phyloP scores from a whole-genome alignment of 2,888 invertebrate species.

The Latheticus oryzae region DNA sequence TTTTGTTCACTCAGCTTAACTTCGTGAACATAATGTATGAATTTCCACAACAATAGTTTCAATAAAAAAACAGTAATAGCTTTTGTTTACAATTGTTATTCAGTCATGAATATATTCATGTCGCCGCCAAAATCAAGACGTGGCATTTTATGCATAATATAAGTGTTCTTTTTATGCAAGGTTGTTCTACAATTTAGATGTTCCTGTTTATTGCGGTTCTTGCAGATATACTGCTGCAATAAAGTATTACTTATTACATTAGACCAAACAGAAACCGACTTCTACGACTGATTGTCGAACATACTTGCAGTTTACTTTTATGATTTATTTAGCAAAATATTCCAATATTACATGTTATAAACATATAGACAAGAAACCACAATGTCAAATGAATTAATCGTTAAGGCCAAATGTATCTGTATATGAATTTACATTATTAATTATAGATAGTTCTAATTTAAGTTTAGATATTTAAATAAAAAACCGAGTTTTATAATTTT shows the following conservation, averaged over 20 bases:
- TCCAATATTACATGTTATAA: no score
- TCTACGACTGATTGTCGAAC: slow-evolving; percentile 26
- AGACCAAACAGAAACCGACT: slow-evolving; percentile 16
- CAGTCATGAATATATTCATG: slow-evolving; percentile 43
- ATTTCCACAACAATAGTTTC: no score
- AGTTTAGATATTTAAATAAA: no score
- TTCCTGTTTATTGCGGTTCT: slow-evolving; percentile 38
- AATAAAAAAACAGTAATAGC: slow-evolving; percentile 50
- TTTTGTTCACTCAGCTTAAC: no score
- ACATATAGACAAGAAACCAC: no score
- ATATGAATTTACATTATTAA: no score
- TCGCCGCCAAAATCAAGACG: slow-evolving; percentile 32
- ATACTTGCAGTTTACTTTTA: slow-evolving; percentile 12
- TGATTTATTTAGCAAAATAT: slow-evolving; percentile 38
- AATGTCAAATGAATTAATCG: no score
- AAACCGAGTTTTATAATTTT: no score
- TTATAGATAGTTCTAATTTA: no score
- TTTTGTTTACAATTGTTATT: slow-evolving; percentile 50
- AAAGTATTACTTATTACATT: slow-evolving; percentile 27
- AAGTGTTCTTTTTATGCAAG: slow-evolving; percentile 32
- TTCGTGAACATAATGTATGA: no score
- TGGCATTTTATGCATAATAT: slow-evolving; percentile 26
- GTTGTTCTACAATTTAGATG: slow-evolving; percentile 37
- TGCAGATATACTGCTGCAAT: slow-evolving; percentile 20
- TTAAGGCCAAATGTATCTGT: no score